These are phyloP conservation scores for Phalloptychus januarius DNA, from an alignment of 2,797 vertebrate species.

Conservation along the genomic window DNA sequence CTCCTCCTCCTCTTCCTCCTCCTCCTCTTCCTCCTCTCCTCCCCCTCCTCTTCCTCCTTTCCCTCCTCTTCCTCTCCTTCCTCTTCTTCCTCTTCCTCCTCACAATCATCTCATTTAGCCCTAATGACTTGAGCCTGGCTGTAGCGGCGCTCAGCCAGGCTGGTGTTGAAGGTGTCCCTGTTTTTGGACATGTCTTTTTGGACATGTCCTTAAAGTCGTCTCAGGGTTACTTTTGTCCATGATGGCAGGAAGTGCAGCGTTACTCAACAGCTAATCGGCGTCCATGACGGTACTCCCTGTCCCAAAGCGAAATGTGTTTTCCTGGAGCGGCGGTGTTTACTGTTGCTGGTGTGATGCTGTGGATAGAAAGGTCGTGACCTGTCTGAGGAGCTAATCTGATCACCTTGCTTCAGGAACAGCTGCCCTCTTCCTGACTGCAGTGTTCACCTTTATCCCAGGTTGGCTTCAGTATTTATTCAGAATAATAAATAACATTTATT, in stretches of 20 bases:
- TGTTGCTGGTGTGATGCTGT: not conserved
- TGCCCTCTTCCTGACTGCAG: not conserved
- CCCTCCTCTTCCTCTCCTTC: no score
- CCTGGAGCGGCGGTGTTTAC: not conserved
- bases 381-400: conserved; percentile 1
- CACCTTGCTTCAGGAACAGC: not conserved
- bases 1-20: not conserved
- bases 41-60: not conserved
- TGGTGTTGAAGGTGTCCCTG: not conserved
- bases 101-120: not conserved
- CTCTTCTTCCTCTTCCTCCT: not conserved
- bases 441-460: no score
- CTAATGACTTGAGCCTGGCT: not conserved
- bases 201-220: not conserved
- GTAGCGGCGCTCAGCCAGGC: not conserved
- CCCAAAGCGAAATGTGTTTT: not conserved
- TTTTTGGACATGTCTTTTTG: not conserved
- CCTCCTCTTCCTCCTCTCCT: not conserved
- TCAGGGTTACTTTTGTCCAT: not conserved
- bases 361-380: not conserved
- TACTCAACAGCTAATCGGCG: not conserved
- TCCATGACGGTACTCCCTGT: not conserved
- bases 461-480: no score
- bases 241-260: not conserved
- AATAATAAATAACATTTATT: no score